These are phyloP conservation scores for Orgyia antiqua DNA, from an alignment of 2,888 invertebrate genomes.

Conservation along the genomic window DNA sequence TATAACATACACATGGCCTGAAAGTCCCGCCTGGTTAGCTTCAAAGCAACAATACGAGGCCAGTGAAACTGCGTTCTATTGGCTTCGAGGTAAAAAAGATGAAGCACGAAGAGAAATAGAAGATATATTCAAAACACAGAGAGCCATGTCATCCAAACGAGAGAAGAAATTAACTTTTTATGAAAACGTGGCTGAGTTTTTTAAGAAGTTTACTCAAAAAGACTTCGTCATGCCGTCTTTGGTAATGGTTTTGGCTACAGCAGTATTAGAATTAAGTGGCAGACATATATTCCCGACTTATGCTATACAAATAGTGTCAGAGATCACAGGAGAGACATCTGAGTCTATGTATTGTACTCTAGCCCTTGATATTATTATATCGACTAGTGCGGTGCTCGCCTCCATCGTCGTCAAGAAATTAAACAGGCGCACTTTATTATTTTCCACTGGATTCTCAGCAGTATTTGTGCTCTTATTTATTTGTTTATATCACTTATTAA, in stretches of 20 bases:
- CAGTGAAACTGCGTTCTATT: constrained; percentile 68
- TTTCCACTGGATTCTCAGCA: constrained; percentile 41
- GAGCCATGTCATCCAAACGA: constrained; percentile 11
- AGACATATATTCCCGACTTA: constrained; percentile 50
- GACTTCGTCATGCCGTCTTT: constrained; percentile 47
- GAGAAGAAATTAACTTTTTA: constrained; percentile 5
- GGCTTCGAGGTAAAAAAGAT: constrained; percentile 60
- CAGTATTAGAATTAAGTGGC: constrained; percentile 44
- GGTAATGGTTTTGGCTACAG: constrained; percentile 31
- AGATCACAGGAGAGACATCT: constrained; percentile 34
- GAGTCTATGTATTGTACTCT: constrained; percentile 43
- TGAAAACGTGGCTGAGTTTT: too few species aligned
- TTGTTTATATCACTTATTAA: constrained; percentile 32
- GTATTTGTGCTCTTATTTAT: constrained; percentile 28
- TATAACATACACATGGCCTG: constrained; percentile 67
- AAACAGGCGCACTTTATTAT: constrained; percentile 43
- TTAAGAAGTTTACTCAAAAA: constrained; percentile 34
- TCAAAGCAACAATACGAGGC: constrained; percentile 54
- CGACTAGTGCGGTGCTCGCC: constrained; percentile 30
- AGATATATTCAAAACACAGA: constrained; percentile 40
- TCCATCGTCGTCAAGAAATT: constrained; percentile 32
- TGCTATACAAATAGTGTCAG: constrained; percentile 44
- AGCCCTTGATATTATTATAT: constrained; percentile 44
- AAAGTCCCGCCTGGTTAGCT: constrained; percentile 80
- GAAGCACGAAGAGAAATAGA: constrained; percentile 31